Evolutionary conservation across 1,140 invertebrate species (phyloP), one percentile per base, ranked within the genome.

Genomic region (Phenacoccus solenopsis): DNA sequence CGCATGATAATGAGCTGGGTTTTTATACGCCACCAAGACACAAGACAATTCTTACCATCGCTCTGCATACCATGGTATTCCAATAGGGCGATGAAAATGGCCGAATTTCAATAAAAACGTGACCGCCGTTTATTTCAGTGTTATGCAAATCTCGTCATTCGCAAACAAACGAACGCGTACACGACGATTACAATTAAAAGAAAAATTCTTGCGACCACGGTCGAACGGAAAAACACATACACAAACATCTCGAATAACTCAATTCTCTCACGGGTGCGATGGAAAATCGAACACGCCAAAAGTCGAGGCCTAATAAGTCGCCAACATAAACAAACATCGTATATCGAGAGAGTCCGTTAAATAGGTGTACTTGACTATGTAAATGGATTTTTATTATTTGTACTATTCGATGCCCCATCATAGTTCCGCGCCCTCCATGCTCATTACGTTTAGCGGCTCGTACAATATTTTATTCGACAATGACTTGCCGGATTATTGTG

Each of bases 401-500:
- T 64, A 27, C 38, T 49, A 2, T 49, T 49, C 38, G 38, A 49
- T n/a, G 38, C 38, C 38, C 16, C 38, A 9, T n/a, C 38, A n/a
- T n/a, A 49, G 38, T 49, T n/a, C 38, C 16, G 38, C 13, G 30
- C 30, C 30, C 30, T 13, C 13, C 30, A 32, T 32, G 16, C 12
- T 49, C 38, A 49, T 49, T 49, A 49, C 38, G 20, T 49, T 49
- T 49, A 10, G 38, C 38, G 38, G 38, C 38, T 49, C 20, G 20
- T 32, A 32, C 38, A 16, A 64, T 64, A 25, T 64, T 64, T 64
- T 27, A 64, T 64, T 64, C 22, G 4, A 64, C 3, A 64, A 64
- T 64, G 59, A 64, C 59, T 64, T 64, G 59, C 59, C 25, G 25
- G 59, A 64, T 64, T 64, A 64, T 64, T 64, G 59, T 64, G 59